phyloP scores from a whole-genome alignment of 2,888 invertebrate species.

The Ichneumon xanthorius region DNA sequence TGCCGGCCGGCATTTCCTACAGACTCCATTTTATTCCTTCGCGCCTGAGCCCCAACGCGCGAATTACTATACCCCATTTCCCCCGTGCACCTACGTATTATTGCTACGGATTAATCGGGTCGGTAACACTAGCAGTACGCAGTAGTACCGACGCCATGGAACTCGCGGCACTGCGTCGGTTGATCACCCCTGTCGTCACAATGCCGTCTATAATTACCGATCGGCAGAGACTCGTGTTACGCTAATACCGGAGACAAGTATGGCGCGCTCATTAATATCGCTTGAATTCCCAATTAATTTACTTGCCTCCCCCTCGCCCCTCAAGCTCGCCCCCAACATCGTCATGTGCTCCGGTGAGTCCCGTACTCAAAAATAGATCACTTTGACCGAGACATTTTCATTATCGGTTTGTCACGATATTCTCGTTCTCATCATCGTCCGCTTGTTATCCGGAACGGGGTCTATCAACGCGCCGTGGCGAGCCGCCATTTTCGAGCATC shows the following conservation, averaged over 20 bases:
- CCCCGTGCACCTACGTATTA: background rate
- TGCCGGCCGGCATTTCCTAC: conserved; percentile 84
- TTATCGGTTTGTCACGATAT: background rate
- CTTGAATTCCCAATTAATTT: conserved; percentile 51
- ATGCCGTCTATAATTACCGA: conserved; percentile 79
- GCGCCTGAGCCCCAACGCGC: conserved; percentile 41
- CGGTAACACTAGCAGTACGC: background rate
- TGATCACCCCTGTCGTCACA: conserved; percentile 77
- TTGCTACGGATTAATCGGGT: background rate
- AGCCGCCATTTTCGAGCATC: conserved; percentile 76
- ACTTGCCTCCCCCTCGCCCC: background rate
- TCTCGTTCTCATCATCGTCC: background rate
- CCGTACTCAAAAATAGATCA: background rate
- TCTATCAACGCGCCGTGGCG: conserved; percentile 19
- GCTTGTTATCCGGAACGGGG: conserved; percentile 34
- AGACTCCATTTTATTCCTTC: conserved; percentile 83
- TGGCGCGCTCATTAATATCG: conserved; percentile 61
- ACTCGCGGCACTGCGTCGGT: conserved; percentile 75
- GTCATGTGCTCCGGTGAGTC: background rate
- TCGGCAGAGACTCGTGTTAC: conserved; percentile 67
- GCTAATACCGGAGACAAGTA: conserved; percentile 59
- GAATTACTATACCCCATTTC: background rate
- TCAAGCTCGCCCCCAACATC: conserved; percentile 14
- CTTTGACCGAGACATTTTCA: background rate
- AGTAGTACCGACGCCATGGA: conserved; percentile 77